Evolutionary conservation across 2,888 invertebrate genomes (phyloP), one percentile per base, ranked within the genome.

Genomic region (Protophormia terraenovae): DNA sequence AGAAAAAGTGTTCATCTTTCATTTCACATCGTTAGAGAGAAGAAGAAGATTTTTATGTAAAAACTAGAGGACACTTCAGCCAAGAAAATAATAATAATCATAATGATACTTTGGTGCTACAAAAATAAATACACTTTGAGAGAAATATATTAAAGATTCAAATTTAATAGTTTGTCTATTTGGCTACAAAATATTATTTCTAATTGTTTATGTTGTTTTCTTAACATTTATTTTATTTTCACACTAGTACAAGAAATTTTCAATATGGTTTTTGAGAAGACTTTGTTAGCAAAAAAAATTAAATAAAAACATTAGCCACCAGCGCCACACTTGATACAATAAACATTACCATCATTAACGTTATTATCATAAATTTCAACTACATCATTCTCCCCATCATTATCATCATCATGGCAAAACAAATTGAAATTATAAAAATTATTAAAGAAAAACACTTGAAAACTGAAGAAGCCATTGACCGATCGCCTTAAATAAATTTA

Each of bases 271-370:
- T n/a, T n/a, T n/a, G n/a, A n/a, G n/a, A n/a, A n/a, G 41, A 1
- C 10, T 32, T 32, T 32, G 32, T 32, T 32, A 32, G 10, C 6
- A 32, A 32, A 32, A 32, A 1, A 32, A 32, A 10, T 10, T 32
- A 32, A 32, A 32, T 2, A 32, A 32, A 3, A 32, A 32, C 32
- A 32, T 10, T 32, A 10, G 32, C 32, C 32, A 50, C 24, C 53
- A 71, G 22, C 12, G n/a, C 16, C 32, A 19, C 66, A 71, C 71
- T 82, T 77, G 69, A 64, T 77, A 60, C n/a, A 64, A 64, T 55
- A 83, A 78, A 78, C 58, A 73, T 83, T 32, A 29, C 47, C 41
- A 80, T 72, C 72, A 84, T 80, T 77, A 84, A 66, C 77, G 47
- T 77, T 67, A 81, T 84, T 67, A 84, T 73, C 60, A 58, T 66